Percentiles rank a stretch among this genome's conserved stretches.
Conservation (phyloP, 2,888 invertebrate genomes). For the Sphecodes monilicornis region DNA sequence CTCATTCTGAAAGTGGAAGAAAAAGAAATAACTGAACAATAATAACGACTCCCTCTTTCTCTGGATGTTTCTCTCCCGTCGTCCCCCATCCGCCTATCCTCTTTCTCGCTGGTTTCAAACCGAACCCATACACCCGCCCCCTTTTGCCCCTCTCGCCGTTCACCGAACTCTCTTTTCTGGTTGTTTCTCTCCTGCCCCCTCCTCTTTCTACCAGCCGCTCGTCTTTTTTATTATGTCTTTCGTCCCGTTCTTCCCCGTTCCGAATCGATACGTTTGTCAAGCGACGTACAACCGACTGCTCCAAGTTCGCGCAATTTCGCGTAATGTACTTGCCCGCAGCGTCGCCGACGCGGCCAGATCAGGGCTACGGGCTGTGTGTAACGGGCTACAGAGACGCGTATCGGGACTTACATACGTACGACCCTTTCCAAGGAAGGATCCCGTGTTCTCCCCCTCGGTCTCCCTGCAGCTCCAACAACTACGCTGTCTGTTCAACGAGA, state of each 20-base stretch:
- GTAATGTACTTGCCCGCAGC: conserved; percentile 57
- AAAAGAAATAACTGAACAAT: conserved; percentile 65
- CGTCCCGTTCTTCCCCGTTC: conserved; percentile 1
- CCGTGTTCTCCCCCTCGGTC: not conserved
- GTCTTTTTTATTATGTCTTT: conserved; percentile 24
- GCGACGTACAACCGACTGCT: conserved; percentile 44
- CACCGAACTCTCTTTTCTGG: conserved; percentile 6
- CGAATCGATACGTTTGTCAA: conserved; percentile 68
- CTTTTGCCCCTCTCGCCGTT: not conserved
- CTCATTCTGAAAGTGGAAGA: conserved; percentile 79
- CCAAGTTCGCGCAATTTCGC: conserved; percentile 61
- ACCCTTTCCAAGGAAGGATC: not conserved
- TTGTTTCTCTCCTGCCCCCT: conserved; percentile 21
- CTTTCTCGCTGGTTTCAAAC: not conserved
- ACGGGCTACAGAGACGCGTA: not conserved
- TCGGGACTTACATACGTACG: not conserved
- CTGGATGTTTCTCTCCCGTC: not conserved
- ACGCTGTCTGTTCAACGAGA: conserved; percentile 23
- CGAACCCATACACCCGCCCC: conserved; percentile 3
- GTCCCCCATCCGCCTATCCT: not conserved
- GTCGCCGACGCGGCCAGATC: conserved; percentile 19
- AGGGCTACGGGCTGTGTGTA: conserved; percentile 33
- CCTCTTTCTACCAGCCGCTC: not conserved
- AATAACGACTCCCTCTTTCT: conserved; percentile 57
- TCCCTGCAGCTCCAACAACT: not conserved